These are phyloP conservation scores for Bos javanicus DNA, from an alignment of 2,113 vertebrate species.

Conservation along the genomic window DNA sequence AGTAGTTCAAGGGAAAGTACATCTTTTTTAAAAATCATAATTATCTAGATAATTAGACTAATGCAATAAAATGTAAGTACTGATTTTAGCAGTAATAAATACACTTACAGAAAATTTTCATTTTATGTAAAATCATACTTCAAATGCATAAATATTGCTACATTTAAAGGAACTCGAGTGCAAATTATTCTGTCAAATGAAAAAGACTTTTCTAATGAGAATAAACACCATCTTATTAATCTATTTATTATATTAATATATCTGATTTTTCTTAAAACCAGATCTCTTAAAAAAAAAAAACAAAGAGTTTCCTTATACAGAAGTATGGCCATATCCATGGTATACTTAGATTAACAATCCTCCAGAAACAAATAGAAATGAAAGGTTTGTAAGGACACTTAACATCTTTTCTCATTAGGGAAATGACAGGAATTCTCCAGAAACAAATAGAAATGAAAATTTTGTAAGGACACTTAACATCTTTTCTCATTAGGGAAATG, in stretches of 20 bases:
- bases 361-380: background rate
- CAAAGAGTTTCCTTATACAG: background rate
- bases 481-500: background rate
- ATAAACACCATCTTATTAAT: background rate
- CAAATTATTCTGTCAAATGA: background rate
- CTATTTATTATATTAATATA: background rate
- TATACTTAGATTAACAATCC: background rate
- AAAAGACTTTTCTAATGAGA: background rate
- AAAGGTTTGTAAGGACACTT: background rate
- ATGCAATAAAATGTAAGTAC: background rate
- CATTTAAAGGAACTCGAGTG: background rate
- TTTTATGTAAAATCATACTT: constrained; percentile 13
- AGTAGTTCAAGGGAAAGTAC: background rate
- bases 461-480: background rate
- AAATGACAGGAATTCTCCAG: background rate
- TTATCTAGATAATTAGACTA: background rate
- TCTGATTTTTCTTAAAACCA: constrained; percentile 11
- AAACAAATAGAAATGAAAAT: background rate
- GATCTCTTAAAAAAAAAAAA: background rate
- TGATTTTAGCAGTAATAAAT: background rate
- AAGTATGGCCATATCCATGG: background rate
- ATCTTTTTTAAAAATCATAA: background rate
- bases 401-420: background rate
- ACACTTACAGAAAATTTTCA: background rate
- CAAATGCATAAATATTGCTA: background rate